These are phyloP conservation scores for Acanthiza pusilla DNA, from an alignment of 2,797 vertebrate species.

Conservation along the genomic window DNA sequence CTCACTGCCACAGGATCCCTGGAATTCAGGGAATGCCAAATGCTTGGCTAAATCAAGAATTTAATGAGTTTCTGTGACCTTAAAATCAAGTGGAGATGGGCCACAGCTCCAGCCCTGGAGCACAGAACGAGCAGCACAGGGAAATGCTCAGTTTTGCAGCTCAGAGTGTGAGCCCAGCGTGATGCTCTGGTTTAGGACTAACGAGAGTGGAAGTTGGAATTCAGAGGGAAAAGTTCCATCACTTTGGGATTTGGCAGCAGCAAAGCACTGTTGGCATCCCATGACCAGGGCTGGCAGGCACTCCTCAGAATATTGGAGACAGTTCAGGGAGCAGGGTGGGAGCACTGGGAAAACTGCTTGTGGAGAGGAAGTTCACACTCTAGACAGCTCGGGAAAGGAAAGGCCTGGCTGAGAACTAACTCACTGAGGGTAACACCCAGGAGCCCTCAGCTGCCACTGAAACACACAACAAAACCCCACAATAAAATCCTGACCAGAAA, in stretches of 20 bases:
- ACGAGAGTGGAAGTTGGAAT: fast-evolving
- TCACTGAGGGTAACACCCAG: neutral
- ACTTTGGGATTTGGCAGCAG: neutral
- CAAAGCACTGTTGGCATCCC: fast-evolving
- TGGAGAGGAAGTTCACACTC: fast-evolving
- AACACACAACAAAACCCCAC: neutral
- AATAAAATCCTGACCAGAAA: neutral
- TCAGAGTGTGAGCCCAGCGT: fast-evolving
- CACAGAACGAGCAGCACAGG: fast-evolving
- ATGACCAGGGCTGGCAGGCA: neutral
- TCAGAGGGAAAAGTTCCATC: neutral
- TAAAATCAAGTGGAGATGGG: neutral
- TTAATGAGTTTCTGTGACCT: neutral
- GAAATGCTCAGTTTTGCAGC: neutral
- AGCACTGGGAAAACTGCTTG: neutral
- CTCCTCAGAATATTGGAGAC: neutral
- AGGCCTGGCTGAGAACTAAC: neutral
- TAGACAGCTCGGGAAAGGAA: neutral
- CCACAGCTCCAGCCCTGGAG: neutral
- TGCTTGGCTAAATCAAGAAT: neutral
- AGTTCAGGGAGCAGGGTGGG: neutral
- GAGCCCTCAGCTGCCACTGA: neutral
- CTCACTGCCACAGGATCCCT: neutral
- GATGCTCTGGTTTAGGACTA: neutral
- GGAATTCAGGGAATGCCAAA: neutral